These are phyloP conservation scores for Manis crassicaudata DNA, from an alignment of 2,797 vertebrate genomes.

Conservation along the genomic window DNA sequence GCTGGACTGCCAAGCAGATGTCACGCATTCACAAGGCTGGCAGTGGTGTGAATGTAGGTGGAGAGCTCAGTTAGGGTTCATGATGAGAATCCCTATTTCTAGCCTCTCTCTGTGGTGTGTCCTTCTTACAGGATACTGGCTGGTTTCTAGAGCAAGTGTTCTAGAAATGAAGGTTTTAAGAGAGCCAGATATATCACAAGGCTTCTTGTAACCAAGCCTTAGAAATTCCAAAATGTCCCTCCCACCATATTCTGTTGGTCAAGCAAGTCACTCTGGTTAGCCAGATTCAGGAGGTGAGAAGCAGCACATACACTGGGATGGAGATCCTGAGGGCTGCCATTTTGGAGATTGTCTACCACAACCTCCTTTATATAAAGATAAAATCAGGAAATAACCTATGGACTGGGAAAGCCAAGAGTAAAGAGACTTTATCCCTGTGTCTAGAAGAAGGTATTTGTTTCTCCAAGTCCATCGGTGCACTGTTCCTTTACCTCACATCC, in stretches of 20 bases:
- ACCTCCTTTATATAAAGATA: background rate
- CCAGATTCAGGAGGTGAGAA: background rate
- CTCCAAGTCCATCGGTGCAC: background rate
- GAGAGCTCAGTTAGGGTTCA: background rate
- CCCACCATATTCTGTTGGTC: background rate
- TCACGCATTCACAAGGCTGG: background rate
- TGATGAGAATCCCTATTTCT: background rate
- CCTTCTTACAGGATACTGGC: background rate
- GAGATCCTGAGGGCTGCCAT: background rate
- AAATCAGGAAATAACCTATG: background rate
- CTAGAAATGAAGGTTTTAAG: background rate
- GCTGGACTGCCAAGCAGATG: too few species aligned
- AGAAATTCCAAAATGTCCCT: background rate
- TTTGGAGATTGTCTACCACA: background rate
- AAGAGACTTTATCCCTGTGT: background rate
- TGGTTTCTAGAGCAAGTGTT: background rate
- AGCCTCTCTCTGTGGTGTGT: background rate
- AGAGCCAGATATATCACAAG: background rate
- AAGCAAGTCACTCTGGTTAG: background rate
- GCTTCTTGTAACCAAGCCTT: background rate
- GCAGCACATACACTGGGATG: background rate
- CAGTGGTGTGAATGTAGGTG: background rate
- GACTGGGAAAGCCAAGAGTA: background rate
- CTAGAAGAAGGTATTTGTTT: conserved; percentile 41
- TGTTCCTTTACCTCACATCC: background rate